Percentiles rank a stretch among this genome's conserved stretches.
Evolutionary conservation across 2,888 invertebrate genomes (phyloP).

Genomic region (Pristionchus maxplancki): DNA sequence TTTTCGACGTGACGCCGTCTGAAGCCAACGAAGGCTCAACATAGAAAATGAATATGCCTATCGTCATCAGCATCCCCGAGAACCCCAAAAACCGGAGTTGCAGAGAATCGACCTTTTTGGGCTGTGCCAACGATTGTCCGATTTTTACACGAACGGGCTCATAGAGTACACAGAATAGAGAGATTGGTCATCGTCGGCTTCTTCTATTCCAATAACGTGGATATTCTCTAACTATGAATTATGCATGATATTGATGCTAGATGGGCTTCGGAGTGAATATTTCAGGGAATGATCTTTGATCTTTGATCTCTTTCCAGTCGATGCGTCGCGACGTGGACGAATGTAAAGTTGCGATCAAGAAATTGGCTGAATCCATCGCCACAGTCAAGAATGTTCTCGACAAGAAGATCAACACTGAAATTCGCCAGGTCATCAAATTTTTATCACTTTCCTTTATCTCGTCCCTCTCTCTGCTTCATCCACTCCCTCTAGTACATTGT

Average conservation of each 20-base stretch:
- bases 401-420: constrained; percentile 73
- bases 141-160: no score
- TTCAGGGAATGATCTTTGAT: background rate
- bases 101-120: no score
- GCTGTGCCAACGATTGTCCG: no score
- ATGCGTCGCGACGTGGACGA: constrained; percentile 73
- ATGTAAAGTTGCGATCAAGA: constrained; percentile 76
- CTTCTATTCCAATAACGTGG: background rate
- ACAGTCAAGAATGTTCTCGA: constrained; percentile 77
- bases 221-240: background rate
- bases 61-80: no score
- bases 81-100: no score
- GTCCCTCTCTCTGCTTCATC: background rate
- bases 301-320: constrained; percentile 37
- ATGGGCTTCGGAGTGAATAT: background rate
- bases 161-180: no score
- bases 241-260: background rate
- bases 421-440: constrained; percentile 59
- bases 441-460: background rate
- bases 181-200: background rate
- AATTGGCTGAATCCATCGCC: constrained; percentile 75
- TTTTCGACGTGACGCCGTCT: no score
- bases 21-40: no score
- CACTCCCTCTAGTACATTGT: background rate
- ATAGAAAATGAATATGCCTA: no score